Evolutionary conservation across 53 echinoderm and acorn worm species (phyloP), one percentile per base, ranked within the genome.

Genomic region (Crossaster papposus): DNA sequence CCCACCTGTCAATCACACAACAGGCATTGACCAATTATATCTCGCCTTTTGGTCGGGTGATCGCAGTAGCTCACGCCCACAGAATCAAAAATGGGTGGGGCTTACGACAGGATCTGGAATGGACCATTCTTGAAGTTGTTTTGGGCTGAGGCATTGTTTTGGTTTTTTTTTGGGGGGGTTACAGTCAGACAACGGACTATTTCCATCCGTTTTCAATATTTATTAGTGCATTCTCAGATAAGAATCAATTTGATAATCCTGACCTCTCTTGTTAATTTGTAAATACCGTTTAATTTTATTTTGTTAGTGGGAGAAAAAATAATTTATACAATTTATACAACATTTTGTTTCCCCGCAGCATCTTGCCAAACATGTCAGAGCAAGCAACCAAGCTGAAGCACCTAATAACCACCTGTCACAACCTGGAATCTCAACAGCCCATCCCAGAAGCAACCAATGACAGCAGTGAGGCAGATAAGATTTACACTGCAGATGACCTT

Each of bases 291-390:
- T 13, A 52, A 10, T 52, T 52, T 52, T 52, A 10, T 10, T 52
- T 52, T 10, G 13, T 10, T 52, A 13, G 53, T 52, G 8, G 12
- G 12, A 58, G 17, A 58, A 14, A 58, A 3, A 11, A 2, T 58
- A 14, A 0, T 2, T 58, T 1, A 11, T 11, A 3, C 22, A 58
- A 14, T 58, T 58, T 11, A 2, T 58, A 2, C 58, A 18, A 18
- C 2, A 2, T 58, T 58, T 20, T 58, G 12, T 55, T 72, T 10
- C 71, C 51, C 52, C 30, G 9, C 53, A 87, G 87, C 77, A 87
- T 87, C 34, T 77, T 87, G 36, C 87, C 87, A 87, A 87, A 87
- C 30, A 11, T 58, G n/a, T 77, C 87, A 23, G 62, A 76, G 76
- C 32, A 87, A 77, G 75, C 77, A 36, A 30, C 26, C 63, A 75